Evolutionary conservation across 2,113 vertebrate genomes (phyloP).

Genomic region (Nyctereutes procyonoides): DNA sequence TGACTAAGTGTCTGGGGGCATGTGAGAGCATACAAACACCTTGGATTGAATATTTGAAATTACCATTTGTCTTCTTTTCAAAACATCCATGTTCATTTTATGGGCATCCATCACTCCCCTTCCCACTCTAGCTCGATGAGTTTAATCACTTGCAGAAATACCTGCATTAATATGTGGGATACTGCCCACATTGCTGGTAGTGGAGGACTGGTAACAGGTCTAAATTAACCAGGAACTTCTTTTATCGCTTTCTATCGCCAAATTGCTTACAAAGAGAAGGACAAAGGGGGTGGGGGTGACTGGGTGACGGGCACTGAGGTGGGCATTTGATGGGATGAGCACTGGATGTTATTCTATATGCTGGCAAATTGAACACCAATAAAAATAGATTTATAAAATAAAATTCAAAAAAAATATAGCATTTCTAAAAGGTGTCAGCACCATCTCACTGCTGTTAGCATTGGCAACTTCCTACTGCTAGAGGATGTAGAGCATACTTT

Average conservation of each 20-base stretch:
- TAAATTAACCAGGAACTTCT: neutral
- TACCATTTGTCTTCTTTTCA: neutral
- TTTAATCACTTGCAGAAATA: neutral
- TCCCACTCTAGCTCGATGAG: neutral
- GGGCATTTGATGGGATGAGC: too few species aligned
- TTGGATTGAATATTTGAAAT: conserved; percentile 67
- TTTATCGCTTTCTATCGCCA: neutral
- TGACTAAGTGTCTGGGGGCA: conserved; percentile 23
- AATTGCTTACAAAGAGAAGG: neutral
- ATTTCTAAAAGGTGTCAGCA: too few species aligned
- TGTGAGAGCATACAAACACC: neutral
- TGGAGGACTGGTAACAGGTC: neutral
- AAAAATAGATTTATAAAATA: too few species aligned
- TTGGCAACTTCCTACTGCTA: too few species aligned
- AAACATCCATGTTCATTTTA: neutral
- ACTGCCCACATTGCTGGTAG: neutral
- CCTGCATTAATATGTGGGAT: neutral
- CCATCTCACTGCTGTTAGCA: too few species aligned
- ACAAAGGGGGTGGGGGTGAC: too few species aligned
- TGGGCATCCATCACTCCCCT: neutral
- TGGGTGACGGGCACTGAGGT: too few species aligned
- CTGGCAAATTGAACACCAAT: too few species aligned
- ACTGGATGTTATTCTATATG: too few species aligned
- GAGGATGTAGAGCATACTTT: too few species aligned
- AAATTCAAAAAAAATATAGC: too few species aligned